Evolutionary conservation across 2,888 invertebrate genomes (phyloP), one percentile per base, ranked within the genome.

Genomic region (Drosophila sordidapex): DNA sequence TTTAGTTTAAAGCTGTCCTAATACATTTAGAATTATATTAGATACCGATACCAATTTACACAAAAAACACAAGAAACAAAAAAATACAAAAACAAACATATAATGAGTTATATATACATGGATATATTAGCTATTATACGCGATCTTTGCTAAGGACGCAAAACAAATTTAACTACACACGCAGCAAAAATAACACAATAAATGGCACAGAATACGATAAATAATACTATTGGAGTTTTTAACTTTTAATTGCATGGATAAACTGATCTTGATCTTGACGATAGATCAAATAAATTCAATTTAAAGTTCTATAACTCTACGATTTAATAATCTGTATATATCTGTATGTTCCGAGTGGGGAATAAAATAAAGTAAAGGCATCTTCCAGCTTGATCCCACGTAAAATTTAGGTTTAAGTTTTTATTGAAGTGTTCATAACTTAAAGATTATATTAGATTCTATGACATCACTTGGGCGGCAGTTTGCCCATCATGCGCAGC

Each of bases 401-500:
- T 27, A 27, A 27, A 15, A 18, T 29, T 29, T n/a, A 13, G 18
- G 18, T 29, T 6, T 29, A 29, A 7, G 13, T 29, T 51, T 46
- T 68, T 74, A 64, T 63, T 75, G 2, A 33, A 35, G n/a, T 5
- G 31, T 52, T 13, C n/a, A 18, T n/a, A 43, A n/a, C 35, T 43
- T 75, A 75, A 1, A 11, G 27, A 18, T 25, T 36, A 54, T 40
- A 11, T 31, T 70, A 76, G 43, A 40, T 18, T 11, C 40, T 74
- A 56, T 11, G 7, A 43, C 21, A 68, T 83, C 53, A 87, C 46
- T 87, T 87, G 31, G 90, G 90, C 5, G 90, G 87, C 54, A 87
- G 54, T 58, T 90, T 87, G 21, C 89, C 85, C 88, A 87, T 89
- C 87, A 87, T 90, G 27, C 91, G 95, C 92, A 94, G 93, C 87